phyloP scores from a whole-genome alignment of 2,113 vertebrate genomes.

The Epinephelus fuscoguttatus region DNA sequence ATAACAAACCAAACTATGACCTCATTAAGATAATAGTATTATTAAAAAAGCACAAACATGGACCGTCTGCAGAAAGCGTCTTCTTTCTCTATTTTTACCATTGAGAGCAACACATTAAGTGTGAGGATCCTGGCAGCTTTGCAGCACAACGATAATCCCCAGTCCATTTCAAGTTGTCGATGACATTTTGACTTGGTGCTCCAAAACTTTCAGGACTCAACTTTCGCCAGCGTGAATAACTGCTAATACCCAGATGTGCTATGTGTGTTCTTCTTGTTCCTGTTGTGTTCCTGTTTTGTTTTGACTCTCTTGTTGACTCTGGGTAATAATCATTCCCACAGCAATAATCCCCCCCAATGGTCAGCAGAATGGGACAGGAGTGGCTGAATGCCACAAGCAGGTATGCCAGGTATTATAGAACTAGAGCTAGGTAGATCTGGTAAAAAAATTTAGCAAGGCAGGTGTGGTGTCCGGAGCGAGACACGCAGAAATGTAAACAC shows the following conservation, averaged over 20 bases:
- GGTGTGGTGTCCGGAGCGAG: conserved; percentile 66
- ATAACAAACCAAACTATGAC: conserved; percentile 99
- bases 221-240: conserved; percentile 69
- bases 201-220: conserved; percentile 73
- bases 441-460: conserved; percentile 58
- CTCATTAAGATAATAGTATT: conserved; percentile 99
- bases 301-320: conserved; percentile 81
- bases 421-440: conserved; percentile 77
- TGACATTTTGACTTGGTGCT: conserved; percentile 61
- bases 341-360: conserved; percentile 80
- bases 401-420: conserved; percentile 77
- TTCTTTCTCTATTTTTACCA: conserved; percentile 81
- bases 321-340: conserved; percentile 84
- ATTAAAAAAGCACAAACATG: conserved; percentile 98
- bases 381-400: conserved; percentile 62
- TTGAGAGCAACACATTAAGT: conserved; percentile 76
- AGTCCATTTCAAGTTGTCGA: conserved; percentile 60
- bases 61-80: conserved; percentile 88
- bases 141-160: conserved; percentile 74
- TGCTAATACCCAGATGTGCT: conserved; percentile 81
- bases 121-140: conserved; percentile 81
- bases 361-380: conserved; percentile 76
- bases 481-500: conserved; percentile 79
- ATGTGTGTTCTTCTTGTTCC: conserved; percentile 79
- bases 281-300: conserved; percentile 79